Percentiles rank a stretch among this genome's conserved stretches.
Conservation (phyloP, 1,140 invertebrate genomes). For the Atopsyche davidsoni region DNA sequence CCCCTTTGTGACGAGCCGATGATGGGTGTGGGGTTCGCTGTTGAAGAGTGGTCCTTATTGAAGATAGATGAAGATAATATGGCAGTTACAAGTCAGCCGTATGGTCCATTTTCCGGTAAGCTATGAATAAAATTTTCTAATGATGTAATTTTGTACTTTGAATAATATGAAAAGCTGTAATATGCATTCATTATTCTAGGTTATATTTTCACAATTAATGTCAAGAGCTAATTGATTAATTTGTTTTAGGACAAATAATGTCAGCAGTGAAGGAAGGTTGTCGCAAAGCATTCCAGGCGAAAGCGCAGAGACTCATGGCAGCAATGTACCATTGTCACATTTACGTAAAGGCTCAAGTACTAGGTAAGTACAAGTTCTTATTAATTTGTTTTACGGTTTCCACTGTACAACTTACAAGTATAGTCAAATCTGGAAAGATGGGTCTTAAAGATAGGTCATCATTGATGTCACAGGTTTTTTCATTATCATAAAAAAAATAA, state of each 20-base stretch:
- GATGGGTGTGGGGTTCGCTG: conserved; percentile 86
- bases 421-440: no score
- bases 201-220: not conserved
- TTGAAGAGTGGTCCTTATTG: conserved; percentile 72
- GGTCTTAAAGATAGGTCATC: no score
- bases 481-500: no score
- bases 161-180: no score
- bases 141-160: no score
- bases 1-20: conserved; percentile 94
- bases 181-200: not conserved
- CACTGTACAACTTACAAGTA: not conserved
- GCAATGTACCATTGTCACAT: conserved; percentile 97
- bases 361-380: conserved; percentile 64
- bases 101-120: conserved; percentile 53
- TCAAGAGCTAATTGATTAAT: not conserved
- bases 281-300: conserved; percentile 79
- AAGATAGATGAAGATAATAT: conserved; percentile 42
- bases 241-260: conserved; percentile 78
- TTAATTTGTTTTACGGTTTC: conserved; percentile 9
- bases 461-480: no score
- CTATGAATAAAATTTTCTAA: no score
- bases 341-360: conserved; percentile 83
- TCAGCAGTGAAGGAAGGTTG: conserved; percentile 87
- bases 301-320: conserved; percentile 85
- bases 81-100: conserved; percentile 33